Base-by-base conservation (phyloP, 2,113 vertebrate genomes). In the Ailuropoda melanoleuca region DNA sequence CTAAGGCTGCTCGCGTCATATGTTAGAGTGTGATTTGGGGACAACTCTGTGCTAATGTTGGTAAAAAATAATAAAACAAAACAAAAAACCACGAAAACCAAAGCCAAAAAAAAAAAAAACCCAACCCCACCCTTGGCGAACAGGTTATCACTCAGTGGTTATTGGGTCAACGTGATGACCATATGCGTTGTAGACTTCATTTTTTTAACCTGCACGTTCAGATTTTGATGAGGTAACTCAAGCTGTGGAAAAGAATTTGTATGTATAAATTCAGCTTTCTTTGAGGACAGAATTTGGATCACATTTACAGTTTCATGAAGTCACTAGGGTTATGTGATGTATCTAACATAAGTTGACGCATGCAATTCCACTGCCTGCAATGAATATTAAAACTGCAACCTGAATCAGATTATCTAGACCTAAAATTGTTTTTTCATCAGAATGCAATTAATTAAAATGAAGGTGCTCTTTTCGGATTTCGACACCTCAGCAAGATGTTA, bases 401-500 rank as follows among this genome's bases (percentile, higher is more conserved):
- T 87, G 58, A 96, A 93, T 93, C 95, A 87, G 60, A 60, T 95
- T 96, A 81, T 94, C 80, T 94, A 90, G 43, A 62, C 43, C 74
- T 92, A 94, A 97, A 94, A 92, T 85, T 89, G 18, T 89, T 1
- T 60, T 90, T 97, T 70, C 34, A 92, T 75, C 55, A 94, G 95
- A 88, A 82, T 89, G 70, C 97, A 88, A 50, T 83, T 97, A 90
- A 50, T 83, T 37, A 95, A 97, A 84, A 80, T 75, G 66, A 93
- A 58, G 78, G 89, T 4, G 3, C 2, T 68, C 66, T 88, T 90
- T 82, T 46, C 31, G 43, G 55, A 66, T 72, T 91, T 90, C 4
- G 64, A 82, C 15, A 95, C 1, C 6, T 7, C 8, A 80, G n/a
- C n/a, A 95, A 66, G 64, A 93, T 77, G n/a, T 58, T 18, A 70